A percentile compares a stretch with the other conserved stretches of the same genome.
phyloP scores from a whole-genome alignment of 2,113 vertebrate species.

The Merops nubicus region DNA sequence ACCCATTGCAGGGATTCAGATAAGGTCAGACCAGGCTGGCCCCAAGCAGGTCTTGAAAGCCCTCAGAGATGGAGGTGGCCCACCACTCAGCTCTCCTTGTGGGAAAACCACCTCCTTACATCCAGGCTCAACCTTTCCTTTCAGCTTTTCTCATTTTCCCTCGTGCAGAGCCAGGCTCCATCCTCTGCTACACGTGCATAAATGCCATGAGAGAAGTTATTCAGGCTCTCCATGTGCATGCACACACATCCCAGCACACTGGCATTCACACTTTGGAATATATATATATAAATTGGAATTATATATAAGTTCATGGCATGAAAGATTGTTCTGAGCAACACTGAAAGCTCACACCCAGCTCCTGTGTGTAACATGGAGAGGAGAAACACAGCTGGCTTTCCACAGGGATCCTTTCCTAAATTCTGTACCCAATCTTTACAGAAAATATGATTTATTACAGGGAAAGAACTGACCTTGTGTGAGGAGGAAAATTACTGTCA shows the following conservation, averaged over 20 bases:
- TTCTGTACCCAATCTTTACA: background rate
- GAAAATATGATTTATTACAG: background rate
- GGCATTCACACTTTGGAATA: accelerated
- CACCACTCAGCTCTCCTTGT: background rate
- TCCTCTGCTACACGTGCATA: accelerated
- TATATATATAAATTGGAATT: too few relatives aligned
- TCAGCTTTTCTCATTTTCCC: background rate
- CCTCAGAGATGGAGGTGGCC: background rate
- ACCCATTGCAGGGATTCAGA: too few relatives aligned
- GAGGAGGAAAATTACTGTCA: background rate
- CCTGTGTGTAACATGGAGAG: accelerated
- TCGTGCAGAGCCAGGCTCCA: background rate
- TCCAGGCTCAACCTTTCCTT: background rate
- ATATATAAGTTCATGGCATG: accelerated
- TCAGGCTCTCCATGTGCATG: accelerated
- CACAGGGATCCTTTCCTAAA: background rate
- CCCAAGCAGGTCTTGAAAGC: background rate
- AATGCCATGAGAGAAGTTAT: background rate
- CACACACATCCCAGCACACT: background rate
- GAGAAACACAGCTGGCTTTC: background rate
- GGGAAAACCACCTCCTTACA: background rate
- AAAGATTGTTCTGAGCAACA: background rate
- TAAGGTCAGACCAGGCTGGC: background rate
- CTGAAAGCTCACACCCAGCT: background rate
- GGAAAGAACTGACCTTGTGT: background rate